Evolutionary conservation across 2,888 invertebrate species (phyloP), one percentile per base, ranked within the genome.

Genomic region (Camponotus fellah): DNA sequence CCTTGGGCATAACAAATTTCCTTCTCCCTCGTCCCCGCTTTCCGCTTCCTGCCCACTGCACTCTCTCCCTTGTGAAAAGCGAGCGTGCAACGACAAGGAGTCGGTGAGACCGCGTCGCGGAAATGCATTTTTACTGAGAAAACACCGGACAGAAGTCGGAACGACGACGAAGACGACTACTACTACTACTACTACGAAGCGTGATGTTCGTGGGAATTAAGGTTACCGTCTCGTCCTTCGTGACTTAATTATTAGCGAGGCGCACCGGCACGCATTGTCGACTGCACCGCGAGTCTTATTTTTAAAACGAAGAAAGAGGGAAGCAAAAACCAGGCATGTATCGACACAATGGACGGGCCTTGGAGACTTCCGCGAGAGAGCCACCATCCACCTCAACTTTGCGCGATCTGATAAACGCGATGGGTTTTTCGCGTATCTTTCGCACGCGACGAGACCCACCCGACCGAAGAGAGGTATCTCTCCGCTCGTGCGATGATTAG

Each of bases 221-320:
- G 79, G 90, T 89, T 91, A 89, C 87, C 87, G 86, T 83, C 85
- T 83, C 86, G 91, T 90, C 90, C 90, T 90, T 91, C 89, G 86
- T 76, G 79, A 21, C 84, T 90, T 90, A 90, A 90, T 90, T 90
- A 90, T 79, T 88, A 90, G 85, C 84, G 82, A 81, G 74, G 86
- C 82, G 74, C 86, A 81, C 71, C 86, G 84, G 40, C 86, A 71
- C 82, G 83, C 85, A 83, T 84, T 80, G 86, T 83, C 85, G 87
- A 83, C 82, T 76, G 34, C 56, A 53, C 40, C 80, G 85, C 80
- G 60, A 34, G 81, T 82, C 87, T 89, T 84, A 87, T 87, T 82
- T 87, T 88, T 87, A 84, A 53, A 88, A 87, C 77, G 74, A 84
- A 88, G 87, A 80, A 82, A 85, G 75, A 53, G 84, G 80, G 74